Conservation (phyloP, 2,113 vertebrate genomes). For the Apaloderma vittatum region DNA sequence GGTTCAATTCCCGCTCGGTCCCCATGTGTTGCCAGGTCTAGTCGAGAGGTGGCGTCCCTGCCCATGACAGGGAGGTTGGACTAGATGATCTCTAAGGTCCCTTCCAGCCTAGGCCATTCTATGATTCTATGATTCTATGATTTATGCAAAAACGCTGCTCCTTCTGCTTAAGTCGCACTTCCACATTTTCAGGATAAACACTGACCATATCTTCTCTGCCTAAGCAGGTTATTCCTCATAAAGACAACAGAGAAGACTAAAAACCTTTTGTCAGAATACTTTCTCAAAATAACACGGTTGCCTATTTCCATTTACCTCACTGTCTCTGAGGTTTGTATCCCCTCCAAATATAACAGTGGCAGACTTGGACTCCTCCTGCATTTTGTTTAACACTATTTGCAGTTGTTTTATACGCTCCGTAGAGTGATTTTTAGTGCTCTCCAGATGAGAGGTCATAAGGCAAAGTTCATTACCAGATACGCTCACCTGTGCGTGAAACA, state of each 20-base stretch:
- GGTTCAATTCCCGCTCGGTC: too few relatives aligned
- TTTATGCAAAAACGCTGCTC: too few relatives aligned
- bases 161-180: background rate
- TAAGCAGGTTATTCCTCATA: background rate
- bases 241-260: background rate
- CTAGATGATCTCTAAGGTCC: too few relatives aligned
- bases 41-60: too few relatives aligned
- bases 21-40: too few relatives aligned
- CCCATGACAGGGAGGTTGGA: too few relatives aligned
- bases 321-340: slow-evolving; percentile 94
- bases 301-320: slow-evolving; percentile 81
- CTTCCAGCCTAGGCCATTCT: too few relatives aligned
- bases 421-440: slow-evolving; percentile 90
- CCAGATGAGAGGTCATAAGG: slow-evolving; percentile 96
- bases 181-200: background rate
- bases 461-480: slow-evolving; percentile 85
- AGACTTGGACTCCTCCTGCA: slow-evolving; percentile 81
- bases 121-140: too few relatives aligned
- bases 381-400: slow-evolving; percentile 79
- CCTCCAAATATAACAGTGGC: slow-evolving; percentile 92
- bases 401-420: slow-evolving; percentile 89
- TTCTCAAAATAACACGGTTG: background rate
- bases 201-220: background rate
- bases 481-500: slow-evolving; percentile 78
- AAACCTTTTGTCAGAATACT: background rate